These are phyloP conservation scores for Patella depressa DNA, from an alignment of 2,888 invertebrate genomes.

Conservation along the genomic window DNA sequence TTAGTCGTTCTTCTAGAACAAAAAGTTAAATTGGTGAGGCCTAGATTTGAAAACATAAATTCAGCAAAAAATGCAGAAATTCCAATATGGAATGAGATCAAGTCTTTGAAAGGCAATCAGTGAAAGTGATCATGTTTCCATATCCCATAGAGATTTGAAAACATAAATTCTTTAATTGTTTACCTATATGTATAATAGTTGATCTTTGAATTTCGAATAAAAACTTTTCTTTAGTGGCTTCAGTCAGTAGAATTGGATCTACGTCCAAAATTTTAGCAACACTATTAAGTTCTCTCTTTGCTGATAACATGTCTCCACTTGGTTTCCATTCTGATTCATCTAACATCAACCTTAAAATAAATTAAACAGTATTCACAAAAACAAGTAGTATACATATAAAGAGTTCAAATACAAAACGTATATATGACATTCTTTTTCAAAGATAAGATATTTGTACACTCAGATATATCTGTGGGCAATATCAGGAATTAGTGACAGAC, in stretches of 20 bases:
- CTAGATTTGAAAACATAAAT: too few species aligned
- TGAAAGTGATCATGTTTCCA: too few species aligned
- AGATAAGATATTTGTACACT: background rate
- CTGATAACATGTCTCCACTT: conserved; percentile 42
- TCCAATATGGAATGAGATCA: too few species aligned
- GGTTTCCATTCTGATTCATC: conserved; percentile 59
- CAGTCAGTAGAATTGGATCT: conserved; percentile 48
- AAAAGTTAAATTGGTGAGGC: too few species aligned
- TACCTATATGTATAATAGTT: conserved; percentile 67
- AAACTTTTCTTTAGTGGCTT: conserved; percentile 61
- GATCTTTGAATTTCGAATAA: conserved; percentile 54
- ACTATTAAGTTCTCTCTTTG: conserved; percentile 53
- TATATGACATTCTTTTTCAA: too few species aligned
- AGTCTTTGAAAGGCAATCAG: too few species aligned
- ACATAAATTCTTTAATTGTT: background rate
- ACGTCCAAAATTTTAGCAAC: conserved; percentile 59
- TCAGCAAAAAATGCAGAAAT: too few species aligned
- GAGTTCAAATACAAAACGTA: conserved; percentile 7
- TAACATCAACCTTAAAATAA: conserved; percentile 47
- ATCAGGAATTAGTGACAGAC: too few species aligned
- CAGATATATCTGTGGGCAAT: background rate
- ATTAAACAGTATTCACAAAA: background rate
- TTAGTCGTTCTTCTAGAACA: too few species aligned
- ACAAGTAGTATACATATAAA: background rate
- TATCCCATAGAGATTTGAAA: too few species aligned